A percentile compares a stretch with the other conserved stretches of the same genome.
phyloP scores from a whole-genome alignment of 2,797 vertebrate genomes.

The Hylomyscus alleni region DNA sequence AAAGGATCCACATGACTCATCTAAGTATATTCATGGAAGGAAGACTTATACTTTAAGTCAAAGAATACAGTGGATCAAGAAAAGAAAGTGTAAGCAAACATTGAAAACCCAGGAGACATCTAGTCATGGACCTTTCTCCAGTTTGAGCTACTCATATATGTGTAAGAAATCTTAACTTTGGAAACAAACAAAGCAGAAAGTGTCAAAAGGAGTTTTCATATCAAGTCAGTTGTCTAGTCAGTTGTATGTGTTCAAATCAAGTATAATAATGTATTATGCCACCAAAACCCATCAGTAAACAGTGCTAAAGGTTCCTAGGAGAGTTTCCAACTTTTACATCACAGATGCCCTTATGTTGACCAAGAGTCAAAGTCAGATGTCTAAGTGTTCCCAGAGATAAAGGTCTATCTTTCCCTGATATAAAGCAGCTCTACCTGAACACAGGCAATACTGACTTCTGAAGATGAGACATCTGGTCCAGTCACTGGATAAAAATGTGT shows the following conservation, averaged over 20 bases:
- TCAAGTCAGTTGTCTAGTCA: background rate
- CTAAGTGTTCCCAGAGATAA: constrained; percentile 5
- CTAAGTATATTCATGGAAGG: background rate
- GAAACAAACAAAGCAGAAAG: background rate
- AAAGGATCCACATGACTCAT: background rate
- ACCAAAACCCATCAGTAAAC: background rate
- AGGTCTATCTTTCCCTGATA: background rate
- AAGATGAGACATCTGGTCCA: background rate
- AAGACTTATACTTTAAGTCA: background rate
- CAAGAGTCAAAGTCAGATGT: background rate
- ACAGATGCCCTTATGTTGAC: background rate
- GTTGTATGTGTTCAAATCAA: background rate
- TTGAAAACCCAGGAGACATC: background rate
- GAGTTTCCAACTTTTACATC: background rate
- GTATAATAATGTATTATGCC: background rate
- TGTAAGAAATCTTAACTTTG: background rate
- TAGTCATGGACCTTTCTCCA: background rate
- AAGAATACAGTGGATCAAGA: background rate
- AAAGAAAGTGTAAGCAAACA: background rate
- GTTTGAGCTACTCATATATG: background rate
- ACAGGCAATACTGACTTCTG: background rate
- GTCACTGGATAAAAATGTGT: background rate
- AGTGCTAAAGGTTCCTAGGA: background rate
- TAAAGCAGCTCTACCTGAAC: background rate
- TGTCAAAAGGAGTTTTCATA: background rate